Evolutionary conservation across 2,888 invertebrate species (phyloP).

Genomic region (Parnassius apollo): DNA sequence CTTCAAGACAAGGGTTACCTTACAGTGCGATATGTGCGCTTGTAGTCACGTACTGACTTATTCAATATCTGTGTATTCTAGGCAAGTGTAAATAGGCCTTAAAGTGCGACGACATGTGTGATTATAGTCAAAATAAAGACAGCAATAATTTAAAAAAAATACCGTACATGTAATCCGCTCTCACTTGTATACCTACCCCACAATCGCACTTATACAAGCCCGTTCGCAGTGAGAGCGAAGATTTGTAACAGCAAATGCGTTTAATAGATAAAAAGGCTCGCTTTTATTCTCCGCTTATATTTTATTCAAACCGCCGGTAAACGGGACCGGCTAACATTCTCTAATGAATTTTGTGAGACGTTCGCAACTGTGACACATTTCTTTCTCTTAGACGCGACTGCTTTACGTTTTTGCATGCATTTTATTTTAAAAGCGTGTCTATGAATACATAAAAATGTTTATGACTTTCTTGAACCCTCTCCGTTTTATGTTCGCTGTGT

Average conservation of each 20-base stretch:
- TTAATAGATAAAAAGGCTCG: conserved; percentile 74
- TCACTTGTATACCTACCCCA: background rate
- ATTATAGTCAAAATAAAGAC: no score
- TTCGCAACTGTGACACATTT: conserved; percentile 41
- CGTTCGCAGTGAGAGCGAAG: conserved; percentile 44
- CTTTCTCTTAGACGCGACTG: conserved; percentile 27
- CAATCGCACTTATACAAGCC: conserved; percentile 9
- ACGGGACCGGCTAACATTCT: conserved; percentile 53
- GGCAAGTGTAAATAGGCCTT: no score
- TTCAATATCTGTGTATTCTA: no score
- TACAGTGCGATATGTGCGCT: background rate
- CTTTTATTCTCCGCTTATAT: conserved; percentile 64
- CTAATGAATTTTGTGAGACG: conserved; percentile 65
- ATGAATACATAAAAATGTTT: conserved; percentile 24
- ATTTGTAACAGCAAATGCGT: conserved; percentile 72
- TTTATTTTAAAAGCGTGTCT: conserved; percentile 22
- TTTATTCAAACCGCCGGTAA: conserved; percentile 66
- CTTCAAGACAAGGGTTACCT: no score
- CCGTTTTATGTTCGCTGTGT: conserved; percentile 1
- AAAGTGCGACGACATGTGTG: no score
- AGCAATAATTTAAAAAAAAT: no score
- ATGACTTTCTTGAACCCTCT: conserved; percentile 6
- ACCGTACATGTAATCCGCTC: background rate
- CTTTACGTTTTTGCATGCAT: conserved; percentile 18
- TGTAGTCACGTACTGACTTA: no score